These are phyloP conservation scores for Echinops telfairi DNA, from an alignment of 2,113 vertebrate genomes.

Conservation along the genomic window DNA sequence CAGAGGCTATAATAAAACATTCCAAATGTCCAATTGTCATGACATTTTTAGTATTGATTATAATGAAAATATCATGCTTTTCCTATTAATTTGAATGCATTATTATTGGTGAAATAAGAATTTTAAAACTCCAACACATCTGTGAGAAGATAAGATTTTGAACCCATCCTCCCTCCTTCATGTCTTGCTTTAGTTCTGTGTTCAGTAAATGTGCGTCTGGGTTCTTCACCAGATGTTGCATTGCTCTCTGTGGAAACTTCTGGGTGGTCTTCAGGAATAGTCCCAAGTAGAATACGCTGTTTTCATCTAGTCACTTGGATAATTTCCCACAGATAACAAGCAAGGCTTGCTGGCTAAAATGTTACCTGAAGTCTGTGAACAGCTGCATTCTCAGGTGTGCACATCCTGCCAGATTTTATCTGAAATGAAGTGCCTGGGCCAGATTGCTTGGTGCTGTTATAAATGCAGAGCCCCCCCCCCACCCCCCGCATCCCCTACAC, in stretches of 20 bases:
- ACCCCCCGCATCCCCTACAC: no score
- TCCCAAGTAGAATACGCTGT: neutral
- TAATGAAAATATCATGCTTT: neutral
- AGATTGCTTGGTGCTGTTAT: neutral
- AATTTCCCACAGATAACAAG: neutral
- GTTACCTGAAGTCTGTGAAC: neutral
- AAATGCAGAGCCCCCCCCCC: neutral
- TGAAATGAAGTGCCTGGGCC: accelerated
- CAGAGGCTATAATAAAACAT: accelerated
- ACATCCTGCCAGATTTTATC: neutral
- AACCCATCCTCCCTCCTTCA: neutral
- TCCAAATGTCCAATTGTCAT: accelerated
- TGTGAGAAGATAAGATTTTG: neutral
- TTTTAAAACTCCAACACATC: accelerated
- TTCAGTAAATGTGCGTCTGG: neutral
- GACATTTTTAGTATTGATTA: accelerated
- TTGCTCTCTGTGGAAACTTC: conserved; percentile 45
- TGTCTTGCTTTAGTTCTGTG: neutral
- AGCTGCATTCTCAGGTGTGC: neutral
- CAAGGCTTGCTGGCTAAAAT: no score
- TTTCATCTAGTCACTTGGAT: neutral
- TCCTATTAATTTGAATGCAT: no score
- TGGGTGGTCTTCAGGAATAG: conserved; percentile 61
- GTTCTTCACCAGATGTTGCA: conserved; percentile 43
- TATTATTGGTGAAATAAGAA: accelerated